Evolutionary conservation across 2,888 invertebrate genomes (phyloP), one percentile per base, ranked within the genome.

Genomic region (Petrophora chlorosata): DNA sequence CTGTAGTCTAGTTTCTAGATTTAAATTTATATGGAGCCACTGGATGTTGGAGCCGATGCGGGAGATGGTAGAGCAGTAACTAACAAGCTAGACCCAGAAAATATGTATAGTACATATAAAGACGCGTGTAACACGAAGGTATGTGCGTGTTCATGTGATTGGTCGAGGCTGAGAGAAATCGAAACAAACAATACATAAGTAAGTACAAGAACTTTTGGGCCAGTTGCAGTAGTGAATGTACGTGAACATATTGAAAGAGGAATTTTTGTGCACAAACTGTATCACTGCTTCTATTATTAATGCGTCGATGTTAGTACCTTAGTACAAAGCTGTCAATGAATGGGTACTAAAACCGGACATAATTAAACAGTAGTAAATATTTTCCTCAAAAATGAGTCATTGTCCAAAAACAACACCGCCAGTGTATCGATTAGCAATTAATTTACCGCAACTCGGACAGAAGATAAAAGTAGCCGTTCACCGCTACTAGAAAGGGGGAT

Each of bases 121-220:
- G 14, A 17, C 52, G 75, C 75, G 75, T 76, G 75, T 68, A 73
- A 64, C 73, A 74, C 73, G 74, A 77, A 72, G 63, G 63, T 64
- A 60, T 63, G 54, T 62, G 53, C 59, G 59, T 60, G 59, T 56
- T 76, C 79, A 77, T 82, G 79, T 73, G 70, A 63, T 73, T 71
- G 76, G 81, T 71, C 84, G 82, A 78, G 82, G 85, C 73, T 76
- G 61, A 81, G 85, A 79, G 87, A 88, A 87, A 90, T 85, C 89
- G 82, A 75, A 72, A 70, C 59, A 68, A 68, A 70, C 59, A 65
- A 59, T 58, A 58, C 62, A 59, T 59, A 48, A 59, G 30, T 52
- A 49, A n/a, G 30, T 35, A 32, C 26, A 33, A 44, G 33, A 42
- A 45, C 38, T 53, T 54, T 56, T 61, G 43, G 57, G 58, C 15